Conservation (phyloP, 1,140 invertebrate genomes). For the Triops longicaudatus region DNA sequence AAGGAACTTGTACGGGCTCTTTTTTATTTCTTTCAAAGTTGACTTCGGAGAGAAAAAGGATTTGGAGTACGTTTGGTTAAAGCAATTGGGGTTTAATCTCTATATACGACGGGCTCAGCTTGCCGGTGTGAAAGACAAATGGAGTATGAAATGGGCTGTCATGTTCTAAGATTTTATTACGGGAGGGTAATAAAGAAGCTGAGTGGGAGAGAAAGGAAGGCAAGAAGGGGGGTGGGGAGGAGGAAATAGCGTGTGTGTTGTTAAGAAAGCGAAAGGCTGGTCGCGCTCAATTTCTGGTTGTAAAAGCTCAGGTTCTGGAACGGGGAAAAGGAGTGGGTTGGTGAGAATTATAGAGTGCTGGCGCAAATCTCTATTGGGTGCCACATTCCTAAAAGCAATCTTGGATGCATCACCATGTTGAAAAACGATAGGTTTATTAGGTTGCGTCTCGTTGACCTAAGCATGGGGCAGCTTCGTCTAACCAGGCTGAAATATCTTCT, state of each 20-base stretch:
- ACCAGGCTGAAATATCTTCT: too few species aligned
- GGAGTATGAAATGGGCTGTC: slow-evolving; percentile 14
- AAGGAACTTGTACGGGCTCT: background rate
- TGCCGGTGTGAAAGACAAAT: slow-evolving; percentile 7
- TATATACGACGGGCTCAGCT: slow-evolving; percentile 11
- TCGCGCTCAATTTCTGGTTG: slow-evolving; percentile 3
- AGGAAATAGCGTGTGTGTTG: background rate
- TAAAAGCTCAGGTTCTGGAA: background rate
- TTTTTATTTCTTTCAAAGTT: background rate
- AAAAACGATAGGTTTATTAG: background rate
- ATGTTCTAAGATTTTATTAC: slow-evolving; percentile 13
- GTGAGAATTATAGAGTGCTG: background rate
- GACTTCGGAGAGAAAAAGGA: background rate
- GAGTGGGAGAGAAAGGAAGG: background rate
- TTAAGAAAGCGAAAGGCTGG: background rate
- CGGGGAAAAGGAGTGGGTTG: background rate
- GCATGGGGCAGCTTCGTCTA: too few species aligned
- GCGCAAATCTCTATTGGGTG: slow-evolving; percentile 10
- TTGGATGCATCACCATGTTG: background rate
- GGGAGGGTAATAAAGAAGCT: slow-evolving; percentile 3
- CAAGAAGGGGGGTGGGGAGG: background rate
- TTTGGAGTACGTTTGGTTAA: background rate
- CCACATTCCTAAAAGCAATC: background rate
- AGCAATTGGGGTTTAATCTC: background rate
- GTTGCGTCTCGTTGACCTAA: background rate